Conservation (phyloP, 1,140 invertebrate species). For the Bombus superbus region DNA sequence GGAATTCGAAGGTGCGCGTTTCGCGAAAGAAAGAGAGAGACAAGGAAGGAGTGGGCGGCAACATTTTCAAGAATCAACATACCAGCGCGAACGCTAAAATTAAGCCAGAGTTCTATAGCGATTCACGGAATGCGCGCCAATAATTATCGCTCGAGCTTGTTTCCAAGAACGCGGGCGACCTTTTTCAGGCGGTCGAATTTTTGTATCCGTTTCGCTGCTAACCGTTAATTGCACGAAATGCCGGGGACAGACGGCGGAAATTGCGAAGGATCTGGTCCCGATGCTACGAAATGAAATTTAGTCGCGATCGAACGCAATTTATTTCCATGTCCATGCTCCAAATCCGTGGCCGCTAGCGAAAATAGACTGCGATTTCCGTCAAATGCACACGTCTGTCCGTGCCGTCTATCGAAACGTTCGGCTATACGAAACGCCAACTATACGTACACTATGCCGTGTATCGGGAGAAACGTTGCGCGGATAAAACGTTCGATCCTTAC, state of each 20-base stretch:
- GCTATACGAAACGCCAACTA: background rate
- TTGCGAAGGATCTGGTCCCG: background rate
- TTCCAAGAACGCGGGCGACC: background rate
- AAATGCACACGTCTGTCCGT: background rate
- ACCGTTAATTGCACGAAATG: background rate
- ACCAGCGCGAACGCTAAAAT: slow-evolving; percentile 23
- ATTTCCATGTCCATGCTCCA: slow-evolving; percentile 17
- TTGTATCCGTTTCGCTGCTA: background rate
- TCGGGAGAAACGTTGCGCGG: background rate
- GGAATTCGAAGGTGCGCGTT: too few relatives aligned
- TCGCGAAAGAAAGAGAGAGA: background rate
- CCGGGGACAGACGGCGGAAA: background rate
- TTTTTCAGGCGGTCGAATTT: too few relatives aligned
- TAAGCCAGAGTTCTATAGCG: background rate
- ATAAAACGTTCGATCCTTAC: too few relatives aligned
- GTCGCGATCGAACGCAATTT: slow-evolving; percentile 31
- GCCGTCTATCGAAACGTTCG: background rate
- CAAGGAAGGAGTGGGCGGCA: background rate
- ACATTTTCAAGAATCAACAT: slow-evolving; percentile 18
- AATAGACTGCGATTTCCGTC: slow-evolving; percentile 29
- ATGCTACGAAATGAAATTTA: background rate
- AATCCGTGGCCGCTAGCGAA: slow-evolving; percentile 5
- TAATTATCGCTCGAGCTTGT: background rate
- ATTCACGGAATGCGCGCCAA: slow-evolving; percentile 9
- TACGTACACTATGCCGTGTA: too few relatives aligned